Evolutionary conservation across 2,888 invertebrate genomes (phyloP).

Genomic region (Siphlonurus alternatus): DNA sequence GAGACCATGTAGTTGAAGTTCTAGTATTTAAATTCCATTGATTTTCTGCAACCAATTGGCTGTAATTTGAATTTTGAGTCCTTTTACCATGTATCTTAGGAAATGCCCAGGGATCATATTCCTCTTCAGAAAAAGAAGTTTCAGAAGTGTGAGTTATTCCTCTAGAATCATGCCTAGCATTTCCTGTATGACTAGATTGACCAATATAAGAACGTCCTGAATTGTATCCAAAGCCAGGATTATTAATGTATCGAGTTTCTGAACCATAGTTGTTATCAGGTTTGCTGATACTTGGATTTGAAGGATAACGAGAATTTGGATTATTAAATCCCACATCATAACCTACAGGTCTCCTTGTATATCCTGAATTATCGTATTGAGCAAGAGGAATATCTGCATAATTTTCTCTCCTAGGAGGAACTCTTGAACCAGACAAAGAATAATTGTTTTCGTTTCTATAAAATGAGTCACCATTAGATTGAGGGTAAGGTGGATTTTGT

Average conservation of each 20-base stretch:
- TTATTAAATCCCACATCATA: neutral
- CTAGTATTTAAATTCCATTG: neutral
- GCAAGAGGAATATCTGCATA: neutral
- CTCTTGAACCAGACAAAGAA: too few relatives aligned
- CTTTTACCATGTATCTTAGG: slow-evolving; percentile 11
- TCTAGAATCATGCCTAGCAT: too few relatives aligned
- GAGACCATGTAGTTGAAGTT: neutral
- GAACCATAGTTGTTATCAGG: too few relatives aligned
- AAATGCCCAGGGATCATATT: slow-evolving; percentile 15
- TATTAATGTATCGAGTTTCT: neutral
- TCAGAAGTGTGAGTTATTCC: neutral
- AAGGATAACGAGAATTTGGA: neutral
- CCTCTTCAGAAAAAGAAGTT: slow-evolving; percentile 7
- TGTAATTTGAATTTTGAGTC: neutral
- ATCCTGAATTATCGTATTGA: neutral
- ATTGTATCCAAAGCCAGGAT: neutral
- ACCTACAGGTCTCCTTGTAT: neutral
- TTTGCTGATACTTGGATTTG: too few relatives aligned
- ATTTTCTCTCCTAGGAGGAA: neutral
- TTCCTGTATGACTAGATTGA: too few relatives aligned
- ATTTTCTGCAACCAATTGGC: neutral
- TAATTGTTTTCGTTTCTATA: too few relatives aligned
- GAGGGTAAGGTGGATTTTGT: neutral
- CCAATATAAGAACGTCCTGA: neutral
- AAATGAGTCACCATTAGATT: neutral